Evolutionary conservation across 1,140 invertebrate genomes (phyloP), one percentile per base, ranked within the genome.

Genomic region (Penaeus indicus): DNA sequence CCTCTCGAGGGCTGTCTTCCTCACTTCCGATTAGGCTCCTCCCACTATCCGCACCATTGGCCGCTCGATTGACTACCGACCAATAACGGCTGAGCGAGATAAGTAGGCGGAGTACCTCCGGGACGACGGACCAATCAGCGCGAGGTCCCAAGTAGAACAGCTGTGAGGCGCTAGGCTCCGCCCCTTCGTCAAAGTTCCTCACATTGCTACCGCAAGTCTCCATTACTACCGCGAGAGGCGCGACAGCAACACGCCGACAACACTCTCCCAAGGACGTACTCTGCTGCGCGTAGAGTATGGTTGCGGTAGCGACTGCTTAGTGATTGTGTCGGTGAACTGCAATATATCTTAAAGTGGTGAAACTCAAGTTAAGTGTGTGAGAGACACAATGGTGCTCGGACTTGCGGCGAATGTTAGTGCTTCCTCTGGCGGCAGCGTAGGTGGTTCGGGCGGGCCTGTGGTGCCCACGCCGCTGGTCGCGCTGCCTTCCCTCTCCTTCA

Each of bases 401-500:
- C 85, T 91, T 60, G 89, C 90, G 22, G 90, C 90, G 11, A 91
- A 89, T 67, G 90, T 88, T 27, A 90, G 90, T 88, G 90, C 89
- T 84, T 86, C 90, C 38, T 77, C 79, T 47, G 89, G 88, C 88
- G 91, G 90, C 94, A 90, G 93, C 94, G 62, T 82, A n/a, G 85
- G 82, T 19, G 79, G 81, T 84, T 93, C 94, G 78, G 93, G 93
- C 19, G 93, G 94, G 85, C 93, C 95, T 84, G 91, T 95, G 91
- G 95, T 95, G 89, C 96, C 96, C 87, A 96, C 96, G 84, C 96
- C 96, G 32, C 95, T 97, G 93, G 96, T 97, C 93, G 96, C 96
- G 62, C 94, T 98, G 91, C 97, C 97, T 69, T 97, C 97, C 78
- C 94, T 98, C 60, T 97, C 97, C 92, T 98, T 98, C 94, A 97